Percentiles rank a stretch among this genome's conserved stretches.
Evolutionary conservation across 2,113 vertebrate species (phyloP).

Genomic region (Lutjanus erythropterus): DNA sequence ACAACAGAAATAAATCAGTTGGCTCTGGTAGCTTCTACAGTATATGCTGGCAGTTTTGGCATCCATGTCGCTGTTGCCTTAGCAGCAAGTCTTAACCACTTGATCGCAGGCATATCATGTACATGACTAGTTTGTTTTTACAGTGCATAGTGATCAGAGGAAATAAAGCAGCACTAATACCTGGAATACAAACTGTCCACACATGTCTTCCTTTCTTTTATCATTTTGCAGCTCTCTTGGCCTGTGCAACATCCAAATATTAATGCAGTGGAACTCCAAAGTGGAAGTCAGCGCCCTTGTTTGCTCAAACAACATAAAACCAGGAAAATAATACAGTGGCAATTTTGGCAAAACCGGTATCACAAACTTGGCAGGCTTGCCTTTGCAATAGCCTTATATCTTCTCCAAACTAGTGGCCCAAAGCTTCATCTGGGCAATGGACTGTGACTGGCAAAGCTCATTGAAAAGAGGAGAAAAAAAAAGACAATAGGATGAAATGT

Average conservation of each 20-base stretch:
- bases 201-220: neutral
- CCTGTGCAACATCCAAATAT: constrained; percentile 21
- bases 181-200: neutral
- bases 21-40: too few species aligned
- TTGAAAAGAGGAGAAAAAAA: constrained; percentile 25
- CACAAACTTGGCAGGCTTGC: constrained; percentile 56
- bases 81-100: too few species aligned
- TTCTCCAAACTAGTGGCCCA: constrained; percentile 71
- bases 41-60: too few species aligned
- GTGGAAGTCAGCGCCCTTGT: constrained; percentile 50
- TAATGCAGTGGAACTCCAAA: constrained; percentile 35
- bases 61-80: too few species aligned
- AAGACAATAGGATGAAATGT: constrained; percentile 77
- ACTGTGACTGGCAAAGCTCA: constrained; percentile 63
- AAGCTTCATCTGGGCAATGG: constrained; percentile 69
- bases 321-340: constrained; percentile 61
- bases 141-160: constrained; percentile 14
- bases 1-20: too few species aligned
- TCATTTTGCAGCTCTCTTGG: constrained; percentile 22
- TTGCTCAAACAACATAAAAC: constrained; percentile 60
- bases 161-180: neutral
- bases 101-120: too few species aligned
- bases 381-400: constrained; percentile 54
- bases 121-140: too few species aligned
- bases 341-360: constrained; percentile 59